Evolutionary conservation across 2,113 vertebrate species (phyloP), one percentile per base, ranked within the genome.

Genomic region (Istiophorus platypterus): DNA sequence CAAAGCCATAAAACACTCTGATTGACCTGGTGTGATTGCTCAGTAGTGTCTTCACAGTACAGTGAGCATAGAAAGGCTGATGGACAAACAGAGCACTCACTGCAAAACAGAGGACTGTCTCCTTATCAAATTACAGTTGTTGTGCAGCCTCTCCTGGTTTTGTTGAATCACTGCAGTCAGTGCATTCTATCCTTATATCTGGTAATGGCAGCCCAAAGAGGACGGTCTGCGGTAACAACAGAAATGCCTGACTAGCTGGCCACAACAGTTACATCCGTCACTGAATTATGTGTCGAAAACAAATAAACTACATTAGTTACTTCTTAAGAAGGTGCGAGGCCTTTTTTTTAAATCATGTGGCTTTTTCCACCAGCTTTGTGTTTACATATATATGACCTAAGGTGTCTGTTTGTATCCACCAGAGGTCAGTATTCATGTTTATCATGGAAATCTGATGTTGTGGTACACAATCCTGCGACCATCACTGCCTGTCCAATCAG

Each of bases 81-180:
- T 13, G 9, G 2, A 27, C 18, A 29, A 66, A 49, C 20, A 49
- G 15, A 31, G 24, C 42, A 20, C 26, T 26, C 64, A 47, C 20
- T 27, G 45, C 4, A 29, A 72, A 72, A 49, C 26, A 59, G 9
- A 9, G 5, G 7, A 66, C 20, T 1, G 4, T 4, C 57, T 29
- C 41, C 12, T 5, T 1, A n/a, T 37, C 7, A 65, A 1, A 45
- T 26, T 13, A 29, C 24, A 68, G 12, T 15, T 51, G 7, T 18
- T 41, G 18, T 39, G 57, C 70, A 31, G 4, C 72, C 78, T 74
- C 76, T 78, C 73, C 54, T 81, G 88, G 76, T 27, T 15, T 41
- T 63, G 8, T 26, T 13, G 1, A 22, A 59, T 51, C 34, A 75
- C 3, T 68, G 29, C 71, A 58, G 8, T 45, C 9, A 27, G 7